A percentile compares a stretch with the other conserved stretches of the same genome.
These are phyloP conservation scores for Galeruca laticollis DNA, from an alignment of 2,888 invertebrate genomes.

Conservation along the genomic window DNA sequence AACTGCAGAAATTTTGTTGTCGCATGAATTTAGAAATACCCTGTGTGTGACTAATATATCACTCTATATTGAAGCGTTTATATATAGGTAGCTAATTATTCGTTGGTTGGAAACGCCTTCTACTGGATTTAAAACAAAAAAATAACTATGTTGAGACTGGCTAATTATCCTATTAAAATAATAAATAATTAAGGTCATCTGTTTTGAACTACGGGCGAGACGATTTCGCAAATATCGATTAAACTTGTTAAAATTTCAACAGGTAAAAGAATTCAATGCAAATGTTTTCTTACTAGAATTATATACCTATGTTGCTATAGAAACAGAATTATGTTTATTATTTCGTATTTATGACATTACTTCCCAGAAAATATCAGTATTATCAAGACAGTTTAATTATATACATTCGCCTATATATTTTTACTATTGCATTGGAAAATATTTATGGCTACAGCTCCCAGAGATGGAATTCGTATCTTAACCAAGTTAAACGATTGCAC, in stretches of 20 bases:
- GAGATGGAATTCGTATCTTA: conserved; percentile 14
- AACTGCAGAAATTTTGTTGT: too few species aligned
- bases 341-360: conserved; percentile 14
- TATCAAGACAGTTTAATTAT: not conserved
- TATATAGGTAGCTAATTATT: too few species aligned
- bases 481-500: conserved; percentile 39
- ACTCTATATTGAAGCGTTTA: too few species aligned
- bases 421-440: not conserved
- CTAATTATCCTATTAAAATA: not conserved
- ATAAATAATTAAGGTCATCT: conserved; percentile 11
- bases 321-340: conserved; percentile 16
- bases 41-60: too few species aligned
- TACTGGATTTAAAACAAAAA: not conserved
- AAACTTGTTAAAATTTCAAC: conserved; percentile 8
- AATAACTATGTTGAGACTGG: not conserved
- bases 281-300: conserved; percentile 9
- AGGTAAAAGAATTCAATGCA: not conserved
- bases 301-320: conserved; percentile 11
- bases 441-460: conserved; percentile 17
- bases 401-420: not conserved
- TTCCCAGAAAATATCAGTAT: conserved; percentile 11
- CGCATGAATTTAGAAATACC: too few species aligned
- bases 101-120: too few species aligned
- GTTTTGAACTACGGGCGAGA: not conserved
- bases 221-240: conserved; percentile 3